phyloP scores from a whole-genome alignment of 2,888 invertebrate genomes.

The Agonopterix arenella region DNA sequence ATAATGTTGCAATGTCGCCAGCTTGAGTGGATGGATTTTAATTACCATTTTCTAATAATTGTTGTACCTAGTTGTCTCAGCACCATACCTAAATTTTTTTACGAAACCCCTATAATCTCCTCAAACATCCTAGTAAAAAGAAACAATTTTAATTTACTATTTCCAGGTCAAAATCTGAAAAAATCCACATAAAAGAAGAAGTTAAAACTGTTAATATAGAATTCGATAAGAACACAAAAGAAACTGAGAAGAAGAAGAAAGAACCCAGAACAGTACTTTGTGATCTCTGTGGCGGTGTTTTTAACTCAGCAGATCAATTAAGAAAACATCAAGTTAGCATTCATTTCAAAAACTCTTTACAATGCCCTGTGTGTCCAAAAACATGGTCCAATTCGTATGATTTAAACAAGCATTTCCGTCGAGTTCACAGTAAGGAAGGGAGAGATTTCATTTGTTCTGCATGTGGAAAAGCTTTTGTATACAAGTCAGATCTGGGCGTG shows the following conservation, averaged over 20 bases:
- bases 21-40: too few species aligned
- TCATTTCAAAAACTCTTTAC: constrained; percentile 38
- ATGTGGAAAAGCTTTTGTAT: constrained; percentile 54
- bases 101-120: too few species aligned
- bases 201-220: too few species aligned
- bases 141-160: too few species aligned
- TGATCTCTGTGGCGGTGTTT: constrained; percentile 55
- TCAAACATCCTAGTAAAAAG: too few species aligned
- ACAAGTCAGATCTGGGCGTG: constrained; percentile 40
- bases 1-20: too few species aligned
- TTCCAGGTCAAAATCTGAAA: too few species aligned
- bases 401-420: constrained; percentile 48
- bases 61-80: too few species aligned
- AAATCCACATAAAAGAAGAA: too few species aligned
- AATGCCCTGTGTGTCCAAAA: constrained; percentile 52
- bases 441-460: constrained; percentile 50
- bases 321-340: constrained; percentile 38
- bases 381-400: constrained; percentile 41
- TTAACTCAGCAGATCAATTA: constrained; percentile 38
- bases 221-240: neutral
- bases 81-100: too few species aligned
- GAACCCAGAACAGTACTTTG: constrained; percentile 28
- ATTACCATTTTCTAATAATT: too few species aligned
- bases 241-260: neutral
- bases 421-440: constrained; percentile 36